Conservation (phyloP, 2,113 vertebrate species). For the Planiliza haematocheilus region DNA sequence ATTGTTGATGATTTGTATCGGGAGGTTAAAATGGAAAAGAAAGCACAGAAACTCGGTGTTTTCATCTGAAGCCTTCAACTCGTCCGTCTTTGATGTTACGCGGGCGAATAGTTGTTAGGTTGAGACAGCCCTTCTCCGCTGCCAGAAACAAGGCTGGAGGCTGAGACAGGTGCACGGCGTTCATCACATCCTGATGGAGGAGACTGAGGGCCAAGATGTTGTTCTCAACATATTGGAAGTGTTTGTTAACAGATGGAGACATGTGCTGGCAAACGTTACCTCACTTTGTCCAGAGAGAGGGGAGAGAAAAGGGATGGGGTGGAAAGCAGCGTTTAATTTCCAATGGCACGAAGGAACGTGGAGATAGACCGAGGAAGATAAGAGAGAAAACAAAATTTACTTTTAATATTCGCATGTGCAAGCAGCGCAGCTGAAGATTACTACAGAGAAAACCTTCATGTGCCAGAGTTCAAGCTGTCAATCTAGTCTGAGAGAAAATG, state of each 20-base stretch:
- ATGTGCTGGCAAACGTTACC: constrained; percentile 66
- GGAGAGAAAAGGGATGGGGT: constrained; percentile 33
- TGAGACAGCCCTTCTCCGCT: constrained; percentile 56
- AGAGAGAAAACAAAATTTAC: constrained; percentile 17
- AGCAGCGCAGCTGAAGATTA: not conserved
- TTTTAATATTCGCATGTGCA: constrained; percentile 12
- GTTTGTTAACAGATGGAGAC: constrained; percentile 80
- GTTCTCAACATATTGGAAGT: constrained; percentile 76
- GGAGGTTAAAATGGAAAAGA: constrained; percentile 58
- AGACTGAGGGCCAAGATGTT: constrained; percentile 76
- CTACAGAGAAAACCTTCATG: constrained; percentile 1
- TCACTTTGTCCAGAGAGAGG: constrained; percentile 61
- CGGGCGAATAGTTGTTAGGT: constrained; percentile 65
- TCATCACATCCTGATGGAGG: constrained; percentile 75
- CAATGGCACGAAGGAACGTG: constrained; percentile 54
- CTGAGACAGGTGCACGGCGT: constrained; percentile 77
- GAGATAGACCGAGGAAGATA: constrained; percentile 18
- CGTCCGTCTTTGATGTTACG: constrained; percentile 64
- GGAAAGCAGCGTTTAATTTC: constrained; percentile 62
- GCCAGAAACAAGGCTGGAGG: constrained; percentile 74
- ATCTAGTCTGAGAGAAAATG: constrained; percentile 51
- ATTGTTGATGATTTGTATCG: constrained; percentile 55
- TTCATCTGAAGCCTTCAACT: constrained; percentile 54
- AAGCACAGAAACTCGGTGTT: constrained; percentile 50
- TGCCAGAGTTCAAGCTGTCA: constrained; percentile 32